Conservation (phyloP, 2,797 vertebrate genomes). For the Chrysocyon brachyurus region DNA sequence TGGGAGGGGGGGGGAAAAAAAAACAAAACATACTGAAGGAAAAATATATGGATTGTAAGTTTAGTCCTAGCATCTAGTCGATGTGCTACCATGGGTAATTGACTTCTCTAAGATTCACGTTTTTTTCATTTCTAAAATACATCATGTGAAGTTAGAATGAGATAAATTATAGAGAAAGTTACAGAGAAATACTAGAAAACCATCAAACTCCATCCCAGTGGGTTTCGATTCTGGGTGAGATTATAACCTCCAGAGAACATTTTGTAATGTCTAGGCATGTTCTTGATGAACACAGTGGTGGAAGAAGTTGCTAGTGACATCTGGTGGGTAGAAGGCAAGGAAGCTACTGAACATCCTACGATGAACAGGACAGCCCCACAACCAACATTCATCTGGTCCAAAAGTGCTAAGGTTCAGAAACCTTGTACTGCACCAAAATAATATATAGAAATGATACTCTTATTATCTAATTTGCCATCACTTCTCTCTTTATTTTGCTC, state of each 20-base stretch:
- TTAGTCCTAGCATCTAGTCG: background rate
- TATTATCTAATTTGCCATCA: background rate
- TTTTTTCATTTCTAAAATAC: background rate
- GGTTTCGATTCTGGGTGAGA: background rate
- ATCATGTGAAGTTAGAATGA: background rate
- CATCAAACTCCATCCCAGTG: background rate
- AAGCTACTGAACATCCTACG: background rate
- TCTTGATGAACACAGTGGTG: background rate
- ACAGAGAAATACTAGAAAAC: background rate
- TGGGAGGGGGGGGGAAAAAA: fast-evolving
- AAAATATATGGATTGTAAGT: background rate
- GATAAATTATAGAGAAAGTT: background rate
- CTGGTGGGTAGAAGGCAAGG: background rate
- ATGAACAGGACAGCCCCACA: background rate
- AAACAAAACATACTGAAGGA: background rate
- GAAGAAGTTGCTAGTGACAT: background rate
- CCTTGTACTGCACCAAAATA: background rate
- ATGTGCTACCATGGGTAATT: background rate
- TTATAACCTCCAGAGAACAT: background rate
- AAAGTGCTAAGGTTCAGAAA: background rate
- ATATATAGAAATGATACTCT: background rate
- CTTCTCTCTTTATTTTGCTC: background rate
- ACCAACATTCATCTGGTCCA: background rate
- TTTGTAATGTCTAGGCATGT: background rate
- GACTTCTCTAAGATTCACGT: background rate